Conservation (phyloP, 2,113 vertebrate species). For the Sakesphorus luctuosus region DNA sequence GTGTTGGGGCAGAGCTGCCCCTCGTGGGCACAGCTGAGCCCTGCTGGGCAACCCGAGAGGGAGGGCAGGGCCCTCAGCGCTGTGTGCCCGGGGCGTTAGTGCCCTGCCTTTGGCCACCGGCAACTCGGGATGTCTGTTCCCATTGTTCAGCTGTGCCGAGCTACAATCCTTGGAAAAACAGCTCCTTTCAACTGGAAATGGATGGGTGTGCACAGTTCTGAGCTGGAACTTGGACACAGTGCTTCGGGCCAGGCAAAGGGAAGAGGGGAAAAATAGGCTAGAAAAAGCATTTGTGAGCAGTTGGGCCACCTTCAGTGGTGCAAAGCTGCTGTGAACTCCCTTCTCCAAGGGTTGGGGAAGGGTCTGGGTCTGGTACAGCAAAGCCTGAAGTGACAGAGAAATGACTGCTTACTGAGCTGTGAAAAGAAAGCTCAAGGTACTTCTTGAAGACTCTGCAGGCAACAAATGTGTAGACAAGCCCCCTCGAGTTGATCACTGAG, state of each 20-base stretch:
- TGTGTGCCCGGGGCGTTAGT: background rate
- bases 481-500: background rate
- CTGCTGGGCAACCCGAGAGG: too few species aligned
- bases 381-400: background rate
- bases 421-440: background rate
- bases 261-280: background rate
- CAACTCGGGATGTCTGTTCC: rapidly evolving
- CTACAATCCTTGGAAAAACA: background rate
- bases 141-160: background rate
- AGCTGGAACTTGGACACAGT: background rate
- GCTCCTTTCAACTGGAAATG: background rate
- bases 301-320: background rate
- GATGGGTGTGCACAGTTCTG: background rate
- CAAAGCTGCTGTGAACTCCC: background rate
- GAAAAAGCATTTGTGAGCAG: background rate
- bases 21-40: background rate
- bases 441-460: background rate
- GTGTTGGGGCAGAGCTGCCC: background rate
- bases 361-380: background rate
- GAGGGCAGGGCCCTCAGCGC: background rate
- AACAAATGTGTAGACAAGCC: background rate
- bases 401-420: background rate
- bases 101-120: background rate
- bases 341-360: background rate
- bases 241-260: rapidly evolving